phyloP scores from a whole-genome alignment of 2,113 vertebrate species.

The Recurvirostra avosetta region DNA sequence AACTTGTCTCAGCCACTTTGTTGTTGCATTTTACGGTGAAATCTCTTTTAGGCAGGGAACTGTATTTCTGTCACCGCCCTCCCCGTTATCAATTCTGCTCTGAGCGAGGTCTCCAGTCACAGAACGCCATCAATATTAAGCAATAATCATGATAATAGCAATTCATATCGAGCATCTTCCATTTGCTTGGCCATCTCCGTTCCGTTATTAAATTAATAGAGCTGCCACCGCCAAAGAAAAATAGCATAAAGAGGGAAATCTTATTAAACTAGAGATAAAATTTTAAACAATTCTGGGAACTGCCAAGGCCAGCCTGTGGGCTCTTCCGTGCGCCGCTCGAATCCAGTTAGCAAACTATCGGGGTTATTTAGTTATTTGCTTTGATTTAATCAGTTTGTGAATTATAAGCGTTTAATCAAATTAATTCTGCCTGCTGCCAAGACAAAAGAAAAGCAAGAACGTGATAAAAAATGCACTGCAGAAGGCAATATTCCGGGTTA shows the following conservation, averaged over 20 bases:
- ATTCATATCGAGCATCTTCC: background rate
- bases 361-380: background rate
- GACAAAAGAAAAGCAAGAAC: background rate
- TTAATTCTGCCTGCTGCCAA: background rate
- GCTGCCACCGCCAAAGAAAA: constrained; percentile 25
- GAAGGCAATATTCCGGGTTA: background rate
- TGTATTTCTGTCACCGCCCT: background rate
- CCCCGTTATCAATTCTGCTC: background rate
- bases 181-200: background rate
- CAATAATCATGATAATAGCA: background rate
- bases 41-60: background rate
- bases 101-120: background rate
- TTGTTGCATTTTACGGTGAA: background rate
- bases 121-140: background rate
- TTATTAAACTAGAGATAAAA: constrained; percentile 53
- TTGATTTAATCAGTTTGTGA: background rate
- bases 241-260: constrained; percentile 13
- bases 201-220: constrained; percentile 36
- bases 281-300: background rate
- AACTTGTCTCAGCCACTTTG: background rate
- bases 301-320: background rate
- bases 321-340: background rate
- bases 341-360: background rate
- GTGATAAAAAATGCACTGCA: background rate
- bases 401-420: background rate